Evolutionary conservation across 2,797 vertebrate species (phyloP).

Genomic region (Eptatretus atami): DNA sequence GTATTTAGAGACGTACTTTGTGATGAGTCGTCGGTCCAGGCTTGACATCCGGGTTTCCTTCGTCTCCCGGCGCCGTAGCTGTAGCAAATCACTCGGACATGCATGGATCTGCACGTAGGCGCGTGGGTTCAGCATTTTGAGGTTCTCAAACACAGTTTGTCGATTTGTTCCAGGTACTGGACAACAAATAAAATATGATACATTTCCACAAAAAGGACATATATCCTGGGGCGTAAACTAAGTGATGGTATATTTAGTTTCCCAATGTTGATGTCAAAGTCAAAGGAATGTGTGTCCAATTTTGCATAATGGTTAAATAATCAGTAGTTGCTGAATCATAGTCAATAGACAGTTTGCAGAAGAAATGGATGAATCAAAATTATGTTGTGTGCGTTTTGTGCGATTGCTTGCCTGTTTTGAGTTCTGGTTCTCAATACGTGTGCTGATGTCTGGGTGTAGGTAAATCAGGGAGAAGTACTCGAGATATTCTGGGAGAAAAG

Average conservation of each 20-base stretch:
- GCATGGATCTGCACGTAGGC: slow-evolving; percentile 83
- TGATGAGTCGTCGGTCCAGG: slow-evolving; percentile 3
- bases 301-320: no score
- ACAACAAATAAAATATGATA: neutral
- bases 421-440: slow-evolving; percentile 92
- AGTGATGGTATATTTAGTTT: no score
- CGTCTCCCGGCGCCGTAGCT: slow-evolving; percentile 61
- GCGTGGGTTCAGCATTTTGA: slow-evolving; percentile 97
- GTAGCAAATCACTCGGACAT: slow-evolving; percentile 72
- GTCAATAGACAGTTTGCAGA: no score
- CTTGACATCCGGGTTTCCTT: slow-evolving; percentile 58
- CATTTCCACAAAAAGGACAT: neutral
- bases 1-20: neutral
- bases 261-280: no score
- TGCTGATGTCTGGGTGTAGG: slow-evolving; percentile 84
- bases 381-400: no score
- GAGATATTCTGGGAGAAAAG: slow-evolving; percentile 40
- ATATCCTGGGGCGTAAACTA: no score
- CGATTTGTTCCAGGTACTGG: slow-evolving; percentile 94
- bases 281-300: no score
- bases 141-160: slow-evolving; percentile 76
- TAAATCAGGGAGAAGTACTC: slow-evolving; percentile 97
- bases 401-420: slow-evolving; percentile 42
- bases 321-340: no score
- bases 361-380: no score